Conservation (phyloP, 2,113 vertebrate genomes). For the Apaloderma vittatum region DNA sequence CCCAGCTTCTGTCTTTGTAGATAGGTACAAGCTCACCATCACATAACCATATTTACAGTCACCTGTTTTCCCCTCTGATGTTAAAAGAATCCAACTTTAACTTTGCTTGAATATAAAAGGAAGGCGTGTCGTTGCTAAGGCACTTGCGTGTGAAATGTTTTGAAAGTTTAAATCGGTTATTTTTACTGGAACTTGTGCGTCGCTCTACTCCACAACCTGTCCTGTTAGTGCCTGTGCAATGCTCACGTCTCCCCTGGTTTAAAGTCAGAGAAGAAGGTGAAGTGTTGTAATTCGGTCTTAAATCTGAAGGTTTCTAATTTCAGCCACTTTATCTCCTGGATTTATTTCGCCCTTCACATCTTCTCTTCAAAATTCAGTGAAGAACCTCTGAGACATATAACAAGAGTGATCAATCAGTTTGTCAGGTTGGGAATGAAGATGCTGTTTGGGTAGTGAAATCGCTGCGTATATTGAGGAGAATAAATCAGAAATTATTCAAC, state of each 20-base stretch:
- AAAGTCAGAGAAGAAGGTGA: not conserved
- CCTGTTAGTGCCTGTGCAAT: not conserved
- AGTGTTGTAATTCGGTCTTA: not conserved
- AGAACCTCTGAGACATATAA: not conserved
- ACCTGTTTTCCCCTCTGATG: not conserved
- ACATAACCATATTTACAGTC: not conserved
- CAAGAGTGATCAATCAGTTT: conserved; percentile 22
- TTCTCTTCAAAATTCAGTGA: not conserved
- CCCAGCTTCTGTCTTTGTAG: not conserved
- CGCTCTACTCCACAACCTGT: not conserved
- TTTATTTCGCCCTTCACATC: not conserved
- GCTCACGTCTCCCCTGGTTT: not conserved
- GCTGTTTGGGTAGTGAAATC: not conserved
- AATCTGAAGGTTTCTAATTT: not conserved
- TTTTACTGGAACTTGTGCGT: not conserved
- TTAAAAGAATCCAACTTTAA: not conserved
- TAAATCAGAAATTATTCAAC: not conserved
- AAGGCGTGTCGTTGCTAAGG: not conserved
- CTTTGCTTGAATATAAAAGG: not conserved
- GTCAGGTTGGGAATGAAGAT: not conserved
- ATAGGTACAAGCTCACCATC: not conserved
- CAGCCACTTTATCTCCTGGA: not conserved
- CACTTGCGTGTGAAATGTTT: not conserved
- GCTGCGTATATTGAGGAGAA: not conserved
- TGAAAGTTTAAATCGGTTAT: not conserved